These are phyloP conservation scores for Peromyscus polionotus DNA, from an alignment of 2,113 vertebrate species.

Conservation along the genomic window DNA sequence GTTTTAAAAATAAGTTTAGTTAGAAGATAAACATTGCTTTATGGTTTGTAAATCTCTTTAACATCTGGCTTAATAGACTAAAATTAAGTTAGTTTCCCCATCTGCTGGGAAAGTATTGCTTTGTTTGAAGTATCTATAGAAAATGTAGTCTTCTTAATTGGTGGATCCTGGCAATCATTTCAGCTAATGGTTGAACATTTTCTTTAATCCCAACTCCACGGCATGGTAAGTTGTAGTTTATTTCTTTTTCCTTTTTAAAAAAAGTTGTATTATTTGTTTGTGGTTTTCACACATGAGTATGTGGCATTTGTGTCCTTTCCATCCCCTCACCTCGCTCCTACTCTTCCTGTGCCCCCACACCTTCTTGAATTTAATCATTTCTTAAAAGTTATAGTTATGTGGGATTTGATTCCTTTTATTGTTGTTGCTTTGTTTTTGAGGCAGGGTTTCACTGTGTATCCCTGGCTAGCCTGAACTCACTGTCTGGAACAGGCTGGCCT, in stretches of 20 bases:
- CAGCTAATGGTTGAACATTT: not conserved
- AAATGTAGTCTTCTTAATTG: not conserved
- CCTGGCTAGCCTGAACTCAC: not conserved
- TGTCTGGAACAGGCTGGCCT: not conserved
- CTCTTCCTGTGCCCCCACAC: not conserved
- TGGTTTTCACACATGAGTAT: not conserved
- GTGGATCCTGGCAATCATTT: not conserved
- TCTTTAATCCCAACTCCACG: not conserved
- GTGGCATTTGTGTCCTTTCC: not conserved
- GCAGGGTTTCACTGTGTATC: not conserved
- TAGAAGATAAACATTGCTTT: slow-evolving; percentile 18
- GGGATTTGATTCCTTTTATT: not conserved
- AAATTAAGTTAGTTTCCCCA: not conserved
- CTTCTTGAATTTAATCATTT: not conserved
- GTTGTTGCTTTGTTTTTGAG: not conserved
- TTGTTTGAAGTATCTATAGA: slow-evolving; percentile 21
- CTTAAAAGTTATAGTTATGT: not conserved
- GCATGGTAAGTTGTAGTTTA: not conserved
- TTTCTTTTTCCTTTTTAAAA: not conserved
- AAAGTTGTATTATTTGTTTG: not conserved
- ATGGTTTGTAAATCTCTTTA: slow-evolving; percentile 42
- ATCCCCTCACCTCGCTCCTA: fast-evolving
- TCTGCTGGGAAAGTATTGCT: not conserved
- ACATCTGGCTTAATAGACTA: not conserved
- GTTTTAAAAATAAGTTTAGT: slow-evolving; percentile 35